Base-by-base conservation (phyloP, 2,888 invertebrate species). In the Ormia ochracea region DNA sequence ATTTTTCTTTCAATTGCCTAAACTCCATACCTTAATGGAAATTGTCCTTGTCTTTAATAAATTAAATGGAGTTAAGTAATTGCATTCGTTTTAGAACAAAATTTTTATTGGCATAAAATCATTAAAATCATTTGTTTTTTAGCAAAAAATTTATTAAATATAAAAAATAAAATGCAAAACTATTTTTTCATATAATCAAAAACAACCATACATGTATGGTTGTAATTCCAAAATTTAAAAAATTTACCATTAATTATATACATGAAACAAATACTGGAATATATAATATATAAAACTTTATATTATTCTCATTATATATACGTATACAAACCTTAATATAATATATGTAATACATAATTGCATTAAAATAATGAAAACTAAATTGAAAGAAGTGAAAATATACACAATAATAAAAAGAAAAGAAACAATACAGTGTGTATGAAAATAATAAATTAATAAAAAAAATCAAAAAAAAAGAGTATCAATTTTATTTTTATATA, bases 271-370 rank as follows among this genome's bases (percentile, higher is more conserved):
- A 45, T 31, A 54, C 9, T 41, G 45, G n/a, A 59, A 66, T 21
- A 43, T 23, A 21, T 26, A 52, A 28, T 36, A 59, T 43, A 54
- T 52, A 59, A n/a, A n/a, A n/a, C 48, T 65, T 65, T 69, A 68
- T 59, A 75, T 69, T 61, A 63, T 66, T 66, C 61, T 78, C 50
- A 68, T 63, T 72, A 78, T 61, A 81, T 66, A 70, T 74, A 74
- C 58, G 9, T 69, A 81, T 54, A 61, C 48, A 48, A 33, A 38
- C 19, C 50, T 72, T 72, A 61, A 61, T 72, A 61, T 54, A 63
- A 66, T 50, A 73, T n/a, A n/a, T n/a, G n/a, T n/a, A n/a, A n/a
- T n/a, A n/a, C n/a, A 70, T 69, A 72, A 81, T 77, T 81, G 77
- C 78, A 81, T 78, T 78, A 61, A 81, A 74, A 65, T 43, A 59